These are phyloP conservation scores for Zaprionus kolodkinae DNA, from an alignment of 1,140 invertebrate species.

Conservation along the genomic window DNA sequence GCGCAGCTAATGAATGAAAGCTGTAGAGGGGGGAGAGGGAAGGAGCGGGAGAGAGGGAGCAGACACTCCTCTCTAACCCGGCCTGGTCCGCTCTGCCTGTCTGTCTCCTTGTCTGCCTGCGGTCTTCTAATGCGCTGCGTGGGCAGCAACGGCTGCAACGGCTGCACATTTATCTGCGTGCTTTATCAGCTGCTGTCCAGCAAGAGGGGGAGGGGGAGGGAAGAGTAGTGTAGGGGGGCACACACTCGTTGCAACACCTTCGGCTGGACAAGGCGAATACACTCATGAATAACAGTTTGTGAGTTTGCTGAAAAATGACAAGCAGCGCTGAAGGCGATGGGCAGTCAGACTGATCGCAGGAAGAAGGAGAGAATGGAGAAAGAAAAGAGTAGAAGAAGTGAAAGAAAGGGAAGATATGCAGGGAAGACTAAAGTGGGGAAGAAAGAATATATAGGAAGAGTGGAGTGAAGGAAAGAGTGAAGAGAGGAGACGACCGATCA, in stretches of 20 bases:
- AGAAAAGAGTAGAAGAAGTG: not conserved
- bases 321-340: conserved; percentile 20
- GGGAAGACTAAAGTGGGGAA: not conserved
- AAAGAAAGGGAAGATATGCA: not conserved
- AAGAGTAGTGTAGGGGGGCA: too few relatives aligned
- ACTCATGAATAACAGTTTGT: conserved; percentile 39
- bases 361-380: not conserved
- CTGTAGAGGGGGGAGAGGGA: not conserved
- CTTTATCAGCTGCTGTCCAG: conserved; percentile 13
- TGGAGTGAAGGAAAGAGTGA: not conserved
- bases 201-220: not conserved
- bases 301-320: conserved; percentile 44
- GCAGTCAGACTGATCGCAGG: conserved; percentile 27
- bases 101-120: not conserved
- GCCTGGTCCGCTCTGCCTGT: not conserved
- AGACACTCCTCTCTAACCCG: not conserved
- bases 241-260: conserved; percentile 37
- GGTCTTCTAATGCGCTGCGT: conserved; percentile 15
- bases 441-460: too few relatives aligned
- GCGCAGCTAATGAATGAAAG: conserved; percentile 63
- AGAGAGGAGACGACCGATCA: not conserved
- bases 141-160: conserved; percentile 11
- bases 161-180: conserved; percentile 57
- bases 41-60: too few relatives aligned
- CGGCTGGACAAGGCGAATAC: not conserved